These are phyloP conservation scores for Paralichthys olivaceus DNA, from an alignment of 2,113 vertebrate genomes.

Conservation along the genomic window DNA sequence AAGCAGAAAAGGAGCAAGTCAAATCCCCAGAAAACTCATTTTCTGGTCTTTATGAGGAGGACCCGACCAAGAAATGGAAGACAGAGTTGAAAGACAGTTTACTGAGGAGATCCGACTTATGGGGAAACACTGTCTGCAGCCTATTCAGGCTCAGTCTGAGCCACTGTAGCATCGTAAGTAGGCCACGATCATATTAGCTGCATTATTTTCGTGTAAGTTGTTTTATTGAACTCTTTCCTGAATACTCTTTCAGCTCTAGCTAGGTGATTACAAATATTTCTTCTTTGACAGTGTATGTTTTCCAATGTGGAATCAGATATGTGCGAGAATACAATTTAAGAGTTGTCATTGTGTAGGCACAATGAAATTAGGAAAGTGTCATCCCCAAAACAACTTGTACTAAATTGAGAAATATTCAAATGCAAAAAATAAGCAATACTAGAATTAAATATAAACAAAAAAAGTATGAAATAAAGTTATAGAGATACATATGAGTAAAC, in stretches of 20 bases:
- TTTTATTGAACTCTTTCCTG: background rate
- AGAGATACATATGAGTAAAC: too few relatives aligned
- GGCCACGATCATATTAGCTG: background rate
- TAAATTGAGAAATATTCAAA: too few relatives aligned
- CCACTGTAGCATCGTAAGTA: background rate
- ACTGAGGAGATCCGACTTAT: background rate
- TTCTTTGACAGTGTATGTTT: background rate
- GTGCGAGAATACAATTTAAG: background rate
- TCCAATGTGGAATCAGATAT: background rate
- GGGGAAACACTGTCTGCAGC: background rate
- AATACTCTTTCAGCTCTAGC: background rate
- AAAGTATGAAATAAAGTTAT: too few relatives aligned
- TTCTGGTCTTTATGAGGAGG: background rate
- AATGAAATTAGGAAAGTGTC: too few relatives aligned
- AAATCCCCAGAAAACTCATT: background rate
- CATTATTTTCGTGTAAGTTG: background rate
- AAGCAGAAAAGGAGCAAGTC: background rate
- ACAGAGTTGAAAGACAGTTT: background rate
- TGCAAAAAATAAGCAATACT: too few relatives aligned
- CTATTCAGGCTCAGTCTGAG: background rate
- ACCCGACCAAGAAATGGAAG: background rate
- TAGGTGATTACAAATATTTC: background rate
- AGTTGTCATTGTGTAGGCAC: too few relatives aligned
- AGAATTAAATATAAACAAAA: too few relatives aligned
- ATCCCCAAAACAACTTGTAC: too few relatives aligned